Base-by-base conservation (phyloP, 2,797 vertebrate species). In the Neosalanx taihuensis region DNA sequence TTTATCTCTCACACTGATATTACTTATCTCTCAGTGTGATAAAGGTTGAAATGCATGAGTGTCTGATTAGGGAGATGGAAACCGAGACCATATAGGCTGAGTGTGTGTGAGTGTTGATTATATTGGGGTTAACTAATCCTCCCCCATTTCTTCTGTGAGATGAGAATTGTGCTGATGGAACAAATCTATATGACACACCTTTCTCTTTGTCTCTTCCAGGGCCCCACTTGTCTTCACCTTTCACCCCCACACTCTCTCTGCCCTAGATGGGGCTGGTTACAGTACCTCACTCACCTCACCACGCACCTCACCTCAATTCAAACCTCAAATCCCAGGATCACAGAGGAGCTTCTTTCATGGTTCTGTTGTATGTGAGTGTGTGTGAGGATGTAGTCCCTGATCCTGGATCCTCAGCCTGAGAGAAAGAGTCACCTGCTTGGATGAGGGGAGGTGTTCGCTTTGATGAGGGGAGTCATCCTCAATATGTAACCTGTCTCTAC, bases 321-420 rank as follows among this genome's bases (percentile, higher is more conserved):
- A 33, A 18, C 66, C 66, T 68, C 10, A 33, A 68, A 56, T 29
- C 31, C 66, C 49, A 20, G 51, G 3, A 26, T 29, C 12, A 30
- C 66, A 58, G 30, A 51, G 66, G 64, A 33, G 4, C 31, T 58
- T 51, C 67, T 51, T 56, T 17, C 30, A 46, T 33, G 15, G 12
- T 63, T 63, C 15, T 63, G 29, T 6, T 63, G 29, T 63, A 13
- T 63, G 61, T 63, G 61, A 33, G 29, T 63, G 61, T 63, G 61
- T 63, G 61, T 63, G 83, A 33, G 53, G 77, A 84, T 77, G 30
- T 76, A 69, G 79, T 35, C 5, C 33, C 70, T 89, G 86, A 88
- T 89, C 87, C 81, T 59, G 87, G 85, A 88, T 80, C 75, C 80
- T 81, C 85, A 84, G 85, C 80, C 81, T 83, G 84, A 81, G 78